Conservation (phyloP, 23 tunicate species). For the Diplosoma virens region DNA sequence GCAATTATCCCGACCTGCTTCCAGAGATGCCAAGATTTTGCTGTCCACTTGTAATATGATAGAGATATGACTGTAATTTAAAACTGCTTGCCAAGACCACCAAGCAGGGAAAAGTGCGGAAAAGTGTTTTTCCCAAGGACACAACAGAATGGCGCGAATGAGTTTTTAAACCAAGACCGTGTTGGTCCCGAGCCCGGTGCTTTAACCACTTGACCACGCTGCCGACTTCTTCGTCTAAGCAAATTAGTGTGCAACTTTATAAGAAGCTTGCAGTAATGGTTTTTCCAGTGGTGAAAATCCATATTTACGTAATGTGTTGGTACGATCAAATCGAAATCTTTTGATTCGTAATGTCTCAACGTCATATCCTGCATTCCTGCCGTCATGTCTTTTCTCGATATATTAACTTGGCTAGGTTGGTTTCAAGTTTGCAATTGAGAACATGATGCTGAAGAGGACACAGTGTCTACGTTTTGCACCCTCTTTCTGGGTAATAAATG, state of each 20-base stretch:
- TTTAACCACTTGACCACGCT: background rate
- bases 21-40: too few species aligned
- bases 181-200: background rate
- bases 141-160: too few species aligned
- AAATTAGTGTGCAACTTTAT: background rate
- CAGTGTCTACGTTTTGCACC: background rate
- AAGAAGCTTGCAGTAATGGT: background rate
- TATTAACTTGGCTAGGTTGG: background rate
- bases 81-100: too few species aligned
- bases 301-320: background rate
- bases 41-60: too few species aligned
- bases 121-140: too few species aligned
- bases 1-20: too few species aligned
- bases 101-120: too few species aligned
- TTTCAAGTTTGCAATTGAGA: background rate
- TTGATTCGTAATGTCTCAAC: background rate
- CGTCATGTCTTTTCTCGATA: background rate
- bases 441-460: background rate
- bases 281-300: background rate
- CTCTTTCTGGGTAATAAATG: background rate
- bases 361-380: background rate
- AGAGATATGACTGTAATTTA: too few species aligned
- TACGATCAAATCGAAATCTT: background rate
- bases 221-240: background rate
- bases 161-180: background rate